Evolutionary conservation across 2,888 invertebrate genomes (phyloP).

Genomic region (Camponotus fellah): DNA sequence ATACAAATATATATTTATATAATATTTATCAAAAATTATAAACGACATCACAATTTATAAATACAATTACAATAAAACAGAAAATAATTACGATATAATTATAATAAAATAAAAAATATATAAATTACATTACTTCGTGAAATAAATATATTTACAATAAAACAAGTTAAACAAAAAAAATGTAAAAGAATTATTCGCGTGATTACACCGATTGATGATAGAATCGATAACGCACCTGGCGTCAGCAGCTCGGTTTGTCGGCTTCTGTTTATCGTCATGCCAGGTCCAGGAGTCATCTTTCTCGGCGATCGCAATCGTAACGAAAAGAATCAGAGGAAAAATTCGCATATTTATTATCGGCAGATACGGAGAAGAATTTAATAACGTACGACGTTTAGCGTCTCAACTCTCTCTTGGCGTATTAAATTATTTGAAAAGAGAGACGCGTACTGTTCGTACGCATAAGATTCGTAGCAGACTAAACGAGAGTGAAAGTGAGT

Average conservation of each 20-base stretch:
- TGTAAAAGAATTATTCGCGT: background rate
- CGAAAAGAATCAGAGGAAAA: constrained; percentile 25
- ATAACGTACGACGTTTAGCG: background rate
- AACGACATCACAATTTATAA: background rate
- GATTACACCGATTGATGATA: background rate
- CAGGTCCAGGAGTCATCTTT: constrained; percentile 86
- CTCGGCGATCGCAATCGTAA: constrained; percentile 54
- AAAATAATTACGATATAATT: too few relatives aligned
- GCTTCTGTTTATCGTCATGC: constrained; percentile 78
- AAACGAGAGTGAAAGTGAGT: constrained; percentile 80
- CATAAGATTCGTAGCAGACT: constrained; percentile 69
- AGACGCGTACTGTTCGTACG: constrained; percentile 22
- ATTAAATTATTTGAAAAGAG: background rate
- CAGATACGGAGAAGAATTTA: background rate
- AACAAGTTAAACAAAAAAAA: background rate
- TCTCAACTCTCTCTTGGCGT: background rate
- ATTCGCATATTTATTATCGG: constrained; percentile 40
- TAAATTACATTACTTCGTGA: background rate
- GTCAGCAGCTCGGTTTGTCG: constrained; percentile 49
- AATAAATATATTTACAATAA: background rate
- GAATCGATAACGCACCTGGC: constrained; percentile 66
- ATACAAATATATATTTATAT: too few relatives aligned
- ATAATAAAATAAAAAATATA: too few relatives aligned
- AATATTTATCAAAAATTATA: too few relatives aligned
- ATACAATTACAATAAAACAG: background rate